Evolutionary conservation across 1,140 invertebrate genomes (phyloP).

Genomic region (Meloidogyne hapla): DNA sequence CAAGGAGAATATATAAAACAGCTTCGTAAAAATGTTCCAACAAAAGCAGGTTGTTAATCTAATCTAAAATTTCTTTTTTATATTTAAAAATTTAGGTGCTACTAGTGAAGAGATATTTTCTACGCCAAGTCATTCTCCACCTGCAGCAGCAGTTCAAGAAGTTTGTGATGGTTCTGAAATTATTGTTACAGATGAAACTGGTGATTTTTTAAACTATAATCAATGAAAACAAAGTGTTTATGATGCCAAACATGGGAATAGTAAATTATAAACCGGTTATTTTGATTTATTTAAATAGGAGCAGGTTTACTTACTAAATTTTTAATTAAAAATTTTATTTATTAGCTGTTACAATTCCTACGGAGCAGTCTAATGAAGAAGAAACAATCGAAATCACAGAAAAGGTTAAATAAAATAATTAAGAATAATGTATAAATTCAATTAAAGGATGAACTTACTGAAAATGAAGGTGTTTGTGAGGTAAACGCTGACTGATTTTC

Average conservation of each 20-base stretch:
- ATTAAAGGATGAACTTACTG: neutral
- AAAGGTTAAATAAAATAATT: neutral
- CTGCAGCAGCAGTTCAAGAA: neutral
- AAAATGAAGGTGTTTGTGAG: neutral
- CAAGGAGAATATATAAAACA: slow-evolving; percentile 18
- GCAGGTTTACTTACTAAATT: too few relatives aligned
- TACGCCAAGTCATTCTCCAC: slow-evolving; percentile 30
- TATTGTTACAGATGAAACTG: too few relatives aligned
- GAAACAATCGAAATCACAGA: neutral
- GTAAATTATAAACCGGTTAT: too few relatives aligned
- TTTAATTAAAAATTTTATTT: too few relatives aligned
- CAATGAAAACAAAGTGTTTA: too few relatives aligned
- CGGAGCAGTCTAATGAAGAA: too few relatives aligned
- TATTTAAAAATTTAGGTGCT: slow-evolving; percentile 7
- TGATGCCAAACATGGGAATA: too few relatives aligned
- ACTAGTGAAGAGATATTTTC: slow-evolving; percentile 26
- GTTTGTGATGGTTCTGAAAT: neutral
- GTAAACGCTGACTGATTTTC: neutral
- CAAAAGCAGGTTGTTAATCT: neutral
- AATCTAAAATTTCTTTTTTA: neutral
- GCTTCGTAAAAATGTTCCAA: neutral
- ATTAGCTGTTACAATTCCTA: too few relatives aligned
- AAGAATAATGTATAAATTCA: too few relatives aligned
- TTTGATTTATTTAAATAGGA: too few relatives aligned
- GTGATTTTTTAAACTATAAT: too few relatives aligned